These are phyloP conservation scores for Neelides sp. DNA, from an alignment of 1,140 invertebrate species.

Conservation along the genomic window DNA sequence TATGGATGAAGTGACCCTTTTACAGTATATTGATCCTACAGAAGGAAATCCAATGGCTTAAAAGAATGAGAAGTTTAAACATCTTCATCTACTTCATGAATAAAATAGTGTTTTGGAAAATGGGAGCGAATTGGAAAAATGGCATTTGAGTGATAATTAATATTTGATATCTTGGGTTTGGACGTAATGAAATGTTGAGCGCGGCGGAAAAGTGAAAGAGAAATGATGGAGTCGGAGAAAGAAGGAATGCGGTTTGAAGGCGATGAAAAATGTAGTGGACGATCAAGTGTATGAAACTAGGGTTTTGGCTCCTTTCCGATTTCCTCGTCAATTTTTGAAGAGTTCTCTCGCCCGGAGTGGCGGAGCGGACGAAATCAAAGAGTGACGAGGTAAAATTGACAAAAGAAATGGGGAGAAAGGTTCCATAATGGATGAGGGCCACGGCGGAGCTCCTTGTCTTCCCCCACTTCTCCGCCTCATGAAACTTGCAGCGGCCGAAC, in stretches of 20 bases:
- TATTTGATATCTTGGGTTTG: background rate
- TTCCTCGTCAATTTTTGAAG: slow-evolving; percentile 27
- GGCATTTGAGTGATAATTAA: background rate
- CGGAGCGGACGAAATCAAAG: slow-evolving; percentile 30
- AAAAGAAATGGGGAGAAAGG: slow-evolving; percentile 29
- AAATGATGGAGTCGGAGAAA: background rate
- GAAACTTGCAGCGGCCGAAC: slow-evolving; percentile 27
- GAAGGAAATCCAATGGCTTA: background rate
- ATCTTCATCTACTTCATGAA: background rate
- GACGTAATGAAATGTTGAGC: too few relatives aligned
- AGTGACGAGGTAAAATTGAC: slow-evolving; percentile 32
- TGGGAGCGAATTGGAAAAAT: background rate
- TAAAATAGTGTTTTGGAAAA: background rate
- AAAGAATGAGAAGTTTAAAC: background rate
- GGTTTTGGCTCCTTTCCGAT: slow-evolving; percentile 18
- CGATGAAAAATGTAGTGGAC: slow-evolving; percentile 30
- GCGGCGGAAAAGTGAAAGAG: too few relatives aligned
- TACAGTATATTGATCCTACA: too few relatives aligned
- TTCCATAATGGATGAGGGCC: slow-evolving; percentile 29
- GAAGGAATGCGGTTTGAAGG: slow-evolving; percentile 26
- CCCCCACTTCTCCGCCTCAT: slow-evolving; percentile 12
- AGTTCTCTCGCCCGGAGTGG: slow-evolving; percentile 23
- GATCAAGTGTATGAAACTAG: slow-evolving; percentile 23
- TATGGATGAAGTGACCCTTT: too few relatives aligned
- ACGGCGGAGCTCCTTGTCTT: background rate